Evolutionary conservation across 2,888 invertebrate genomes (phyloP).

Genomic region (Drosophila algonquin): DNA sequence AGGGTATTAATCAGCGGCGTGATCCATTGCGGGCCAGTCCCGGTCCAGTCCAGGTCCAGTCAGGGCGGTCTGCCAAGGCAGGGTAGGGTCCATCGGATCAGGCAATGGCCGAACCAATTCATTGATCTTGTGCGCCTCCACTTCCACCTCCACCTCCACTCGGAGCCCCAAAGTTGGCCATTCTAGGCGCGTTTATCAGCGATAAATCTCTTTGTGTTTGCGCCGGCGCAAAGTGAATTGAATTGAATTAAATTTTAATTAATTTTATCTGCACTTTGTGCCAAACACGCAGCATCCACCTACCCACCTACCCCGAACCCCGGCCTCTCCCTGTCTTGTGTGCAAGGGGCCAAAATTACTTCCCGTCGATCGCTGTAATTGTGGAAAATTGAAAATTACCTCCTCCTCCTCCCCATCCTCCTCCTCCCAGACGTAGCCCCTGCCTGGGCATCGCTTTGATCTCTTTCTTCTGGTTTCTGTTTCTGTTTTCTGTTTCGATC

Average conservation of each 20-base stretch:
- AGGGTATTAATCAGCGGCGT: conserved; percentile 62
- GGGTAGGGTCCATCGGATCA: not conserved
- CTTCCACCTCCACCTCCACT: conserved; percentile 18
- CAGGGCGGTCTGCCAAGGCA: conserved; percentile 11
- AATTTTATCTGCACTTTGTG: conserved; percentile 76
- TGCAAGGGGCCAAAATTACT: conserved; percentile 49
- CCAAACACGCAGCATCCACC: conserved; percentile 40
- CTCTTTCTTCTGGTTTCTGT: conserved; percentile 69
- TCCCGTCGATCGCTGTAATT: conserved; percentile 61
- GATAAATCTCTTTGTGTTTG: conserved; percentile 80
- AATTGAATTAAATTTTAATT: conserved; percentile 80
- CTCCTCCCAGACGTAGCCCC: too few species aligned
- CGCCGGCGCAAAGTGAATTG: conserved; percentile 80
- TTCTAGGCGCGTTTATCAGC: conserved; percentile 78
- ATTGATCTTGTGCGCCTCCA: conserved; percentile 64
- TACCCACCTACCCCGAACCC: not conserved
- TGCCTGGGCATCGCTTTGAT: conserved; percentile 64
- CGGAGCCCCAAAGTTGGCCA: conserved; percentile 52
- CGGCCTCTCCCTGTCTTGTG: conserved; percentile 9
- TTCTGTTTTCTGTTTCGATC: conserved; percentile 60
- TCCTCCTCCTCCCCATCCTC: not conserved
- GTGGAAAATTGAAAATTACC: conserved; percentile 78
- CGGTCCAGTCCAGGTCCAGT: not conserved
- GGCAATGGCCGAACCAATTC: conserved; percentile 27
- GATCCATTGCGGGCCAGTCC: conserved; percentile 53